Evolutionary conservation across 2,797 vertebrate genomes (phyloP), one percentile per base, ranked within the genome.

Genomic region (Gobionotothen gibberifrons): DNA sequence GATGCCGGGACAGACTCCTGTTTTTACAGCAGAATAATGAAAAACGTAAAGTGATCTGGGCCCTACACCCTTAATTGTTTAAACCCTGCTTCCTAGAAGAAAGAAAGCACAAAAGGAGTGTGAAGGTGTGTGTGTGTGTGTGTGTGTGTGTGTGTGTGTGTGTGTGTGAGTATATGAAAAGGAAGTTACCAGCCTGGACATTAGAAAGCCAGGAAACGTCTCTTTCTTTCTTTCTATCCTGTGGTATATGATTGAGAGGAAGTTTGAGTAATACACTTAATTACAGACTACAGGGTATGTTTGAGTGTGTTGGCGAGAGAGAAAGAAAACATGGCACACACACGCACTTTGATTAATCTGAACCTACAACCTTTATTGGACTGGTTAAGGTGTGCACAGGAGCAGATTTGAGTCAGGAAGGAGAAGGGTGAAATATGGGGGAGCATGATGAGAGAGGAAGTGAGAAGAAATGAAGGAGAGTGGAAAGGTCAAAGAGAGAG

Each of bases 341-440:
- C 54, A 90, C 74, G 62, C 76, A 63, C 60, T 59, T 75, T 62
- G 42, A 74, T 82, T 86, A 73, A 90, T 91, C 87, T 86, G 84
- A 85, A 92, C 86, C 87, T 93, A 90, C 79, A 89, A 89, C 86
- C 89, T 94, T 94, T 94, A 94, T 93, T 94, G 79, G 87, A 93
- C 81, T 83, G 89, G 81, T 89, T 88, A 83, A 83, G 86, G 87
- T 91, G 90, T 92, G 85, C 79, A 89, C 85, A 87, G 89, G 87
- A 92, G 84, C 82, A 85, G 80, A 88, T 86, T 76, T 83, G 55
- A 78, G 81, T 81, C 80, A 66, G 87, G 71, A 74, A 82, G 69
- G 72, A 72, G 63, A 72, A 63, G 69, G 82, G 82, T 81, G 85
- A 89, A 46, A 76, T 62, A 78, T 71, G 68, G 63, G 53, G 55